Conservation (phyloP, 2,113 vertebrate species). For the Thalassarche chlororhynchos region DNA sequence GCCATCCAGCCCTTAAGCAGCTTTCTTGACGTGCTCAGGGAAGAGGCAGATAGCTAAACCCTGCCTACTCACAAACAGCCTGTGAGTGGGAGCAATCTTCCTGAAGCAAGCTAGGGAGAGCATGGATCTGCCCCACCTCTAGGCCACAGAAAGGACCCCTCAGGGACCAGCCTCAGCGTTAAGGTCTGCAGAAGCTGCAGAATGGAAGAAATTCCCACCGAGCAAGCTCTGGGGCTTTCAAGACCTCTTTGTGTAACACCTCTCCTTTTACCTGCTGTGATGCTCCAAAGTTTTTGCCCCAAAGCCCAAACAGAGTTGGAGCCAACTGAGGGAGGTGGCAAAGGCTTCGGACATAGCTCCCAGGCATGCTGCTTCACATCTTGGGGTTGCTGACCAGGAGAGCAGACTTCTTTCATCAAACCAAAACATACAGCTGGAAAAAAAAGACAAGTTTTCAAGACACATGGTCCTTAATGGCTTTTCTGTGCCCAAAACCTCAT, state of each 20-base stretch:
- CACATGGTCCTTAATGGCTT: background rate
- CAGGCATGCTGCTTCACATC: background rate
- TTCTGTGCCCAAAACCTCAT: background rate
- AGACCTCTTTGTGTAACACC: background rate
- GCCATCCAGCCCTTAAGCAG: background rate
- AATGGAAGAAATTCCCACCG: background rate
- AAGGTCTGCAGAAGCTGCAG: background rate
- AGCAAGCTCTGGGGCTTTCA: background rate
- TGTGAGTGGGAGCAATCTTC: background rate
- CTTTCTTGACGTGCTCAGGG: background rate
- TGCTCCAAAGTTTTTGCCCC: background rate
- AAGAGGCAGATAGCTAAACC: background rate
- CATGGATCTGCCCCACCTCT: background rate
- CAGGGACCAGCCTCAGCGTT: background rate
- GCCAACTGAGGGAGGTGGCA: background rate
- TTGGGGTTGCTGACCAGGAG: background rate
- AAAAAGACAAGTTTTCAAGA: background rate
- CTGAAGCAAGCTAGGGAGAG: background rate
- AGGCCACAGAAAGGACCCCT: background rate
- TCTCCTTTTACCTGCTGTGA: background rate
- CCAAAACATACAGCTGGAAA: background rate
- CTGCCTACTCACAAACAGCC: background rate
- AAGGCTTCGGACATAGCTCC: background rate
- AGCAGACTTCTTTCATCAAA: background rate
- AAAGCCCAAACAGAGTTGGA: background rate